Conservation (phyloP, 1,140 invertebrate species). For the Tetramorium parvispinum region DNA sequence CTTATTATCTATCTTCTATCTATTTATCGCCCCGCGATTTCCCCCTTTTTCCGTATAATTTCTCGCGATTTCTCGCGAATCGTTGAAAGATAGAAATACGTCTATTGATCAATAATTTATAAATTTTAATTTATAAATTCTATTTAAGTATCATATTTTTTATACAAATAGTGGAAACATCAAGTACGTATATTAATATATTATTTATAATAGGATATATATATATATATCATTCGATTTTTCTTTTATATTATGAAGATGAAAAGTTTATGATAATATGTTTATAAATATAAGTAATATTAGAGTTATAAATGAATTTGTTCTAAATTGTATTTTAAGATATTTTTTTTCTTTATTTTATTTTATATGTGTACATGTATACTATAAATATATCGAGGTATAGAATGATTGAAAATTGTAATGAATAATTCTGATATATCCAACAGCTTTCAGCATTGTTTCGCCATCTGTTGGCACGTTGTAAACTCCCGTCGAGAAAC, state of each 20-base stretch:
- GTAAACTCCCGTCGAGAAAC: not conserved
- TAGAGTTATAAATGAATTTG: not conserved
- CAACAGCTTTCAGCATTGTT: not conserved
- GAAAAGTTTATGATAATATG: not conserved
- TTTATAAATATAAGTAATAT: not conserved
- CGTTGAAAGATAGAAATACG: not conserved
- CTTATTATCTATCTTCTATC: not conserved
- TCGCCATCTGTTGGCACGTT: conserved; percentile 26
- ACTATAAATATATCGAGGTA: not conserved
- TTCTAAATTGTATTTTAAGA: not conserved
- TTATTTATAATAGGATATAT: not conserved
- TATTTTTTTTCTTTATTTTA: not conserved
- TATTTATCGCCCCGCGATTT: not conserved
- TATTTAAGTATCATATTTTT: not conserved
- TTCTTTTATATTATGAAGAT: not conserved
- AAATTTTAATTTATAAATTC: not conserved
- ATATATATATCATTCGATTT: not conserved
- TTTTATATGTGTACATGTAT: no score
- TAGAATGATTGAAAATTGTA: not conserved
- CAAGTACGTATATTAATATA: not conserved
- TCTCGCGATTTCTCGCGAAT: not conserved
- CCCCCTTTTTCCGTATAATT: not conserved
- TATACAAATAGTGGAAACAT: not conserved
- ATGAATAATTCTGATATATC: conserved; percentile 1
- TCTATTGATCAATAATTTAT: not conserved